Evolutionary conservation across 1,140 invertebrate genomes (phyloP), one percentile per base, ranked within the genome.

Genomic region (Bombus waltoni): DNA sequence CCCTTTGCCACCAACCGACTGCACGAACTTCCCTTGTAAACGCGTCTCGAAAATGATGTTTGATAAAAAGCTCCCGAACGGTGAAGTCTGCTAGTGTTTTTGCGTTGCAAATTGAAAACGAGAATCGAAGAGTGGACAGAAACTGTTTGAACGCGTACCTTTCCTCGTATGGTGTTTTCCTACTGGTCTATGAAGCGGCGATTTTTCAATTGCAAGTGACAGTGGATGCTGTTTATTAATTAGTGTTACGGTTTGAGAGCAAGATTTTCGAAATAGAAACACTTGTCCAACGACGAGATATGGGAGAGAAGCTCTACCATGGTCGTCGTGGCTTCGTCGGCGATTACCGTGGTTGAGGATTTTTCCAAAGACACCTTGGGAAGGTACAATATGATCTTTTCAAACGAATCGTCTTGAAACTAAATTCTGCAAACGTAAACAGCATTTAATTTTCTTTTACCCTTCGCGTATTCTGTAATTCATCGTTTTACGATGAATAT

Each of bases 271-370:
- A 59, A 59, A 3, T 76, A 83, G 59, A 83, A 53, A 88, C 72
- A 82, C n/a, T 81, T 81, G 28, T 18, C 62, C 15, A 81, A 18
- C n/a, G 10, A 28, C 85, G 81, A 90, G 92, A 92, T 93, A 93
- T 93, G 93, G 92, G 88, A 93, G 86, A 91, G 84, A 71, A 83
- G 83, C 82, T 79, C 89, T 87, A 94, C 74, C 89, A 95, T 95
- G 95, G 94, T 95, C 90, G 93, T 95, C 53, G 94, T 94, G 87
- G 93, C 94, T 79, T 94, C 95, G 87, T 93, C 94, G 86, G 92
- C 92, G 78, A 90, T 93, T 42, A 83, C 94, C 25, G 92, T 93
- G 35, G 82, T 94, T 93, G 94, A 95, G 87, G 94, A 95, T 89
- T 93, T 93, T 71, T 93, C 94, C 22, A 94, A 92, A 87, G 95